phyloP scores from a whole-genome alignment of 2,888 invertebrate genomes.

The Lutraria lutraria region DNA sequence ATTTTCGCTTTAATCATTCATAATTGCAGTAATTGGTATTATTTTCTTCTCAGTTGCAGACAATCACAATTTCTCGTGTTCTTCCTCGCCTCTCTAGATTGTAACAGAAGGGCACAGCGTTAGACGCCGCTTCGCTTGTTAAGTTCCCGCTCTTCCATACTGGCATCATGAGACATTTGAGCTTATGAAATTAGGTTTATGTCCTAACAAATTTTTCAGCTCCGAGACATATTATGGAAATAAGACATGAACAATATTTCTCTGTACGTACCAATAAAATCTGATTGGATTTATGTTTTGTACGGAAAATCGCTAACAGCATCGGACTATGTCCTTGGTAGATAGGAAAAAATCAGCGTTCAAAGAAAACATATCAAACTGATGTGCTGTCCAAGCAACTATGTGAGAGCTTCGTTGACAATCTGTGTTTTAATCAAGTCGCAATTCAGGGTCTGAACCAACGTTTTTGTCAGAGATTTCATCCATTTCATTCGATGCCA shows the following conservation, averaged over 20 bases:
- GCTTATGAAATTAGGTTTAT: conserved; percentile 18
- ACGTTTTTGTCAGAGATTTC: neutral
- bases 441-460: neutral
- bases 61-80: neutral
- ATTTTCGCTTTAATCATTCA: conserved; percentile 9
- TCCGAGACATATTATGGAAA: conserved; percentile 16
- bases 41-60: neutral
- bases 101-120: neutral
- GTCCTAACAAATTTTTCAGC: conserved; percentile 6
- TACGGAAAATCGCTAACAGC: neutral
- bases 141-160: neutral
- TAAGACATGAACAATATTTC: conserved; percentile 19
- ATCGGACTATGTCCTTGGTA: neutral
- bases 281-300: conserved; percentile 23
- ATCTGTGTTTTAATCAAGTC: neutral
- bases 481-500: neutral
- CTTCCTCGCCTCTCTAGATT: neutral
- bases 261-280: conserved; percentile 19
- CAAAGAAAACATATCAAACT: neutral
- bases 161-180: conserved; percentile 3
- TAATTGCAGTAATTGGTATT: conserved; percentile 12
- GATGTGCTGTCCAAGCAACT: neutral
- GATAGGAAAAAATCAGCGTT: neutral
- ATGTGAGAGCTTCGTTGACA: neutral
- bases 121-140: neutral